Conservation (phyloP, 2,113 vertebrate genomes). For the Pelodiscus sinensis region DNA sequence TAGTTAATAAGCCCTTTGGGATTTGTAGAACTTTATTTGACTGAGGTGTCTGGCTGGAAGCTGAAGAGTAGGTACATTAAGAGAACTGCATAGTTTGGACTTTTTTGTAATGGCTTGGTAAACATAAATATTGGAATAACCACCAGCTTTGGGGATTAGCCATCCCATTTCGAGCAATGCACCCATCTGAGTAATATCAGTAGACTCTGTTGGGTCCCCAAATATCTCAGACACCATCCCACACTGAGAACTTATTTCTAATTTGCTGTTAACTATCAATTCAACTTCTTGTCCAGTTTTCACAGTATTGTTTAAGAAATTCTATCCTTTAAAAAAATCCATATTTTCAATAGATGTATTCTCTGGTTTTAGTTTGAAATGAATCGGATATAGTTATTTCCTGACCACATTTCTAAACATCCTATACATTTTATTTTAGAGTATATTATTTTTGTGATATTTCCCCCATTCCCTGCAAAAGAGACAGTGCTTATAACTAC, state of each 20-base stretch:
- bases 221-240: not conserved
- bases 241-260: not conserved
- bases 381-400: not conserved
- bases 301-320: not conserved
- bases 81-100: too few species aligned
- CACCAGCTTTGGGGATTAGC: too few species aligned
- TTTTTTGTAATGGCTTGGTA: too few species aligned
- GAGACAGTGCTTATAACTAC: not conserved
- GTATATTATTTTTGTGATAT: not conserved
- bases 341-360: not conserved
- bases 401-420: not conserved
- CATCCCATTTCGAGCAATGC: too few species aligned
- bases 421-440: not conserved
- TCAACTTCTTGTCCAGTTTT: not conserved
- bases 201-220: too few species aligned
- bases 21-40: too few species aligned
- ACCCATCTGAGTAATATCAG: too few species aligned
- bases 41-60: too few species aligned
- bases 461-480: not conserved
- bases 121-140: too few species aligned
- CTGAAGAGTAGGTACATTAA: too few species aligned
- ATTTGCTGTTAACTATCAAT: not conserved
- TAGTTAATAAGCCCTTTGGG: too few species aligned
- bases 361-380: not conserved
- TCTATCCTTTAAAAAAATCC: not conserved